These are phyloP conservation scores for Mastigias papua DNA, from an alignment of 30 jellyfish, hydroid and myxozoan species.

Conservation along the genomic window DNA sequence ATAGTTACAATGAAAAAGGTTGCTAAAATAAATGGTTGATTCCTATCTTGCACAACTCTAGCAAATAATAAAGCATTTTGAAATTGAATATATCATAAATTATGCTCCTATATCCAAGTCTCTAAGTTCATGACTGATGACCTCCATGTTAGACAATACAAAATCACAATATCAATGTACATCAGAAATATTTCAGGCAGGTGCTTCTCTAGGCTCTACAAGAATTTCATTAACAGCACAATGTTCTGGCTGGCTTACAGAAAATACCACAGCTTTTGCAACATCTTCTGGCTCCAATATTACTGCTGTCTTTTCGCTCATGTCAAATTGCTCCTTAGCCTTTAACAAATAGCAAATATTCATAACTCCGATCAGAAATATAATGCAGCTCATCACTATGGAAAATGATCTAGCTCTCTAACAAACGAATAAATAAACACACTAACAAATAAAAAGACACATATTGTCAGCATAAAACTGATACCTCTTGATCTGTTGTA, in stretches of 20 bases:
- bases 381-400: neutral
- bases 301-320: constrained; percentile 67
- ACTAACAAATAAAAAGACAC: neutral
- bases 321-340: constrained; percentile 79
- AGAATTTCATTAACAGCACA: constrained; percentile 87
- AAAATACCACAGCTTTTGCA: constrained; percentile 87
- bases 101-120: too few relatives aligned
- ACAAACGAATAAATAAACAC: neutral
- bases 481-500: constrained; percentile 84
- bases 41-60: too few relatives aligned
- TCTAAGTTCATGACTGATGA: too few relatives aligned
- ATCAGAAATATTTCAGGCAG: constrained; percentile 44
- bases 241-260: constrained; percentile 82
- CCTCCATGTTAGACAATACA: too few relatives aligned
- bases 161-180: neutral
- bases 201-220: constrained; percentile 91
- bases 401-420: neutral
- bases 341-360: neutral
- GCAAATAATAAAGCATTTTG: too few relatives aligned
- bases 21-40: too few relatives aligned
- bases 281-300: constrained; percentile 82
- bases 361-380: neutral
- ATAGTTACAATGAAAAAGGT: too few relatives aligned
- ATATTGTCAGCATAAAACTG: neutral
- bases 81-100: too few relatives aligned